A percentile compares a stretch with the other conserved stretches of the same genome.
phyloP scores from a whole-genome alignment of 30 jellyfish, hydroid and myxozoan species.

The Pelagia noctiluca region DNA sequence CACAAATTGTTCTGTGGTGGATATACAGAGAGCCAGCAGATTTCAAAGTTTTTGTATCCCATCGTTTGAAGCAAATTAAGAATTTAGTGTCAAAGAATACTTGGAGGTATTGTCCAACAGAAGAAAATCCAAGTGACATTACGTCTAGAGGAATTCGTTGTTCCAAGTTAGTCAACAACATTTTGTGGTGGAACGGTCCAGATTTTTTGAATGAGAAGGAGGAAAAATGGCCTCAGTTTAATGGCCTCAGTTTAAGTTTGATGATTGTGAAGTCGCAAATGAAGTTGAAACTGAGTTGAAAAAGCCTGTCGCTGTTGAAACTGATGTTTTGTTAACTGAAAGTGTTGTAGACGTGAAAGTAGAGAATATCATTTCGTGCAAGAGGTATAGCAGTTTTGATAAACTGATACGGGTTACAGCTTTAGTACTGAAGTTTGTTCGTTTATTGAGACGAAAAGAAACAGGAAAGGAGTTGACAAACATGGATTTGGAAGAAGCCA shows the following conservation, averaged over 20 bases:
- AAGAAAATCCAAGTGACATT: constrained; percentile 2
- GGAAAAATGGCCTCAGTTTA: not conserved
- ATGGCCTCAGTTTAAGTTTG: too few relatives aligned
- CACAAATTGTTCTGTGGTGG: constrained; percentile 26
- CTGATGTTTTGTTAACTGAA: not conserved
- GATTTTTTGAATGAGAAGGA: not conserved
- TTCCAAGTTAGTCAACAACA: not conserved
- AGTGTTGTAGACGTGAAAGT: not conserved
- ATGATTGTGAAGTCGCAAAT: not conserved
- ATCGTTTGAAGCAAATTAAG: not conserved
- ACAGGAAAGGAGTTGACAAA: not conserved
- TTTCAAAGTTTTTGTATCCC: not conserved
- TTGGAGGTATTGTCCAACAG: constrained; percentile 15
- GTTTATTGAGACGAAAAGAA: not conserved
- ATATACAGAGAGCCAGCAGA: not conserved
- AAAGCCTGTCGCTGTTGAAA: not conserved
- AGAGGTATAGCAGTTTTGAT: constrained; percentile 2
- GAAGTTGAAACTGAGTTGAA: not conserved
- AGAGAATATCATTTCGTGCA: constrained; percentile 4
- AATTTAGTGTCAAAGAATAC: not conserved
- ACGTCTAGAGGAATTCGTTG: not conserved
- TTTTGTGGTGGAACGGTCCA: constrained; percentile 28
- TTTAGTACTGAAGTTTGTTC: constrained; percentile 12
- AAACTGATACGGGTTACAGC: constrained; percentile 7
- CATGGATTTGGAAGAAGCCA: not conserved